phyloP scores from a whole-genome alignment of 2,888 invertebrate species.

The Resseliella maxima region DNA sequence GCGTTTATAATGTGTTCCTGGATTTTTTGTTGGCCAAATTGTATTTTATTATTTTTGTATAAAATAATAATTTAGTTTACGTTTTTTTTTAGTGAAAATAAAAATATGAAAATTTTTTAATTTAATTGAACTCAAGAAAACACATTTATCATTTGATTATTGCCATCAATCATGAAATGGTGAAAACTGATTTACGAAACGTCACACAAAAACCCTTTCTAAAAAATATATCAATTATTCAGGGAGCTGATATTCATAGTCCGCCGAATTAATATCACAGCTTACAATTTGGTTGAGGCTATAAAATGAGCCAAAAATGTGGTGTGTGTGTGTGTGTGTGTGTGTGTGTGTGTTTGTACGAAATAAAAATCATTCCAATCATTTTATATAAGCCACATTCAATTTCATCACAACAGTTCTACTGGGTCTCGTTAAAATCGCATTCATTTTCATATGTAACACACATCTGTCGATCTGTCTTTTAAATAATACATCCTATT shows the following conservation, averaged over 20 bases:
- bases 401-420: background rate
- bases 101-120: background rate
- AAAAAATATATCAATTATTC: background rate
- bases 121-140: background rate
- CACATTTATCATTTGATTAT: no score
- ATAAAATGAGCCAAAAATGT: background rate
- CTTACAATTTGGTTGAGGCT: background rate
- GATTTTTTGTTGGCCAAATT: background rate
- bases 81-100: background rate
- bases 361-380: background rate
- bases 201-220: background rate
- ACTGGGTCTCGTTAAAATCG: background rate
- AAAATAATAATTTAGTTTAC: background rate
- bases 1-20: no score
- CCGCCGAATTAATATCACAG: background rate
- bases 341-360: background rate
- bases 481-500: conserved; percentile 30
- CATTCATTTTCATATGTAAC: conserved; percentile 3
- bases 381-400: background rate
- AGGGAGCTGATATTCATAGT: background rate
- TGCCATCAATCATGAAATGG: background rate
- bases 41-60: background rate
- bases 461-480: conserved; percentile 36
- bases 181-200: background rate
- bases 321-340: background rate